Evolutionary conservation across 2,888 invertebrate genomes (phyloP).

Genomic region (Tigriopus californicus): DNA sequence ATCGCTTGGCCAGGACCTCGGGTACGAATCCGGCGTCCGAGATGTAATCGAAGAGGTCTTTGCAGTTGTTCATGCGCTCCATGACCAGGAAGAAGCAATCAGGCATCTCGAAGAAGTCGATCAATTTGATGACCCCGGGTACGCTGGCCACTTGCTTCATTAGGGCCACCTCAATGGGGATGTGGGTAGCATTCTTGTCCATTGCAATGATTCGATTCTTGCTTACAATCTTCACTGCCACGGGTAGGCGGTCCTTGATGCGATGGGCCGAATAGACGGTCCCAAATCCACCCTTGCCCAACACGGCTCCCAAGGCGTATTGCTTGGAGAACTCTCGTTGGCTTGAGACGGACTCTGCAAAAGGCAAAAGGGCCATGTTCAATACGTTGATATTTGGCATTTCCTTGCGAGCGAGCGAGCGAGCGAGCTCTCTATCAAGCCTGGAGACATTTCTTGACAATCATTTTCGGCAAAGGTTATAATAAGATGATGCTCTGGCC

Average conservation of each 20-base stretch:
- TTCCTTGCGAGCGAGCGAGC: no score
- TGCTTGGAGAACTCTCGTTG: conserved; percentile 3
- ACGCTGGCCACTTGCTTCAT: conserved; percentile 27
- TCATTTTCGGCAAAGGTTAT: no score
- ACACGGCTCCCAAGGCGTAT: conserved; percentile 2
- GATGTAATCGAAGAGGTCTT: conserved; percentile 34
- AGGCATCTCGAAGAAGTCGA: conserved; percentile 29
- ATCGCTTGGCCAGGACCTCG: conserved; percentile 27
- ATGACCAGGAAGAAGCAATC: conserved; percentile 32
- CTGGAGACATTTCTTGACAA: no score
- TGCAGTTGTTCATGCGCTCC: conserved; percentile 27
- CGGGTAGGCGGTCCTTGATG: conserved; percentile 6
- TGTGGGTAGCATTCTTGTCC: conserved; percentile 26
- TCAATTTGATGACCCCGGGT: conserved; percentile 28
- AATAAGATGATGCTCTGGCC: no score
- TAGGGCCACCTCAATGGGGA: conserved; percentile 32
- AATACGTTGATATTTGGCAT: no score
- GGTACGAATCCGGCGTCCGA: conserved; percentile 29
- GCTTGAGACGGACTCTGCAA: neutral
- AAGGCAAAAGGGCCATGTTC: neutral
- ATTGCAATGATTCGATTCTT: conserved; percentile 18
- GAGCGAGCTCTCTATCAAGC: no score
- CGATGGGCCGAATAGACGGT: conserved; percentile 15
- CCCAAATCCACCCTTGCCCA: conserved; percentile 18
- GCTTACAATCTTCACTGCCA: conserved; percentile 18